Percentiles rank a stretch among this genome's conserved stretches.
Conservation (phyloP, 2,113 vertebrate genomes). For the Diadophis punctatus region DNA sequence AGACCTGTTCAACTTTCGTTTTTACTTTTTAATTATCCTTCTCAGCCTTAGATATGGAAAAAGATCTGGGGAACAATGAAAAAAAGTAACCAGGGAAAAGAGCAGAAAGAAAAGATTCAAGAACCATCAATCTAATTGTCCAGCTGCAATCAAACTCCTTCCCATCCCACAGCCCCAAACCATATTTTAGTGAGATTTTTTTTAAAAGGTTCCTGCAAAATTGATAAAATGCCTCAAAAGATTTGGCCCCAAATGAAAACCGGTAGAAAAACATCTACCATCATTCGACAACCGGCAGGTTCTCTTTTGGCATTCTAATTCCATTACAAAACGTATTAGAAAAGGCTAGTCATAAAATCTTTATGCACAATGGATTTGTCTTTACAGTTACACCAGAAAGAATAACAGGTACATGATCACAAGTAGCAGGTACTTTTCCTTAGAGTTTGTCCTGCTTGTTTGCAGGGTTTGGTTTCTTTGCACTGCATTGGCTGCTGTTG, state of each 20-base stretch:
- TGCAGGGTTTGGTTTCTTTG: not conserved
- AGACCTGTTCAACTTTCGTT: not conserved
- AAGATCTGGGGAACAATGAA: not conserved
- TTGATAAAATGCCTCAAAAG: not conserved
- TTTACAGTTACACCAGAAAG: constrained; percentile 6
- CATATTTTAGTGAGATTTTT: not conserved
- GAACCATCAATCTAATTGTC: not conserved
- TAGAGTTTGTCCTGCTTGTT: not conserved
- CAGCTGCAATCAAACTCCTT: not conserved
- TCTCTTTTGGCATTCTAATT: not conserved
- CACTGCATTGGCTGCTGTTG: not conserved
- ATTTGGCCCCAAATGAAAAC: not conserved
- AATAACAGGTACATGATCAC: constrained; percentile 24
- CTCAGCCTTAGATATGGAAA: not conserved
- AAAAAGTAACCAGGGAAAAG: not conserved
- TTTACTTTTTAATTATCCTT: not conserved
- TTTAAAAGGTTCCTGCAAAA: not conserved
- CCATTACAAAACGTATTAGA: not conserved
- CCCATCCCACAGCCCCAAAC: no score
- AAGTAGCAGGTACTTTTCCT: constrained; percentile 8
- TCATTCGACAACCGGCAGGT: not conserved
- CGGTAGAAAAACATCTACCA: not conserved
- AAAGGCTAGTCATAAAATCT: constrained; percentile 9
- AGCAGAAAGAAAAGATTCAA: not conserved
- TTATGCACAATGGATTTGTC: constrained; percentile 15